phyloP scores from a whole-genome alignment of 2,113 vertebrate genomes.

The Cairina moschata region DNA sequence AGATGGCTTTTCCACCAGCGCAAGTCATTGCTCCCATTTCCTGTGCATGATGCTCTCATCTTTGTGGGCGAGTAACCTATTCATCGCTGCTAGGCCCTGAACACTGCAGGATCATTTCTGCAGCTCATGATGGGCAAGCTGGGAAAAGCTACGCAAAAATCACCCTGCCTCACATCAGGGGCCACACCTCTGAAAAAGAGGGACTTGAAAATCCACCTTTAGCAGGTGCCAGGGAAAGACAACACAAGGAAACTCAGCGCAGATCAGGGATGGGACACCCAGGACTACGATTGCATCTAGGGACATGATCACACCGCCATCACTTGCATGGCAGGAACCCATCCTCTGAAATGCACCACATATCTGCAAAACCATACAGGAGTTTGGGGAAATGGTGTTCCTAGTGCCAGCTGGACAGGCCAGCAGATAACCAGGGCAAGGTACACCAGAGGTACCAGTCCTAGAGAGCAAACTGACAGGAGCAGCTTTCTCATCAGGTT shows the following conservation, averaged over 20 bases:
- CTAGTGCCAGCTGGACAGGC: neutral
- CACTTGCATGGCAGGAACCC: neutral
- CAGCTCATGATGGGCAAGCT: accelerated
- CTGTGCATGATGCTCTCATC: accelerated
- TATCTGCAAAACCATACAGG: accelerated
- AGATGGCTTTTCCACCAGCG: neutral
- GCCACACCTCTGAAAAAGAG: neutral
- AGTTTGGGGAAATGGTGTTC: neutral
- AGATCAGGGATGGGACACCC: accelerated
- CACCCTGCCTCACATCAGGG: accelerated
- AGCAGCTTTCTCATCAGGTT: neutral
- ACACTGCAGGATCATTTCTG: neutral
- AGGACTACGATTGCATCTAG: neutral
- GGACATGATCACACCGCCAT: accelerated
- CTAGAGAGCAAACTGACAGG: neutral
- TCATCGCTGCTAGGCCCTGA: neutral
- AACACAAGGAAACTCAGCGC: neutral
- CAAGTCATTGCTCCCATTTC: neutral
- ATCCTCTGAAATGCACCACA: neutral
- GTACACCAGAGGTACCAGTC: neutral
- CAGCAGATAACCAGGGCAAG: neutral
- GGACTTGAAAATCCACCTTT: neutral
- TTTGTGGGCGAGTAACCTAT: neutral
- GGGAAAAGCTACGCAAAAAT: neutral
- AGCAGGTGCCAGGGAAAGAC: neutral